Evolutionary conservation across 2,888 invertebrate genomes (phyloP).

Genomic region (Diadegma fenestrale): DNA sequence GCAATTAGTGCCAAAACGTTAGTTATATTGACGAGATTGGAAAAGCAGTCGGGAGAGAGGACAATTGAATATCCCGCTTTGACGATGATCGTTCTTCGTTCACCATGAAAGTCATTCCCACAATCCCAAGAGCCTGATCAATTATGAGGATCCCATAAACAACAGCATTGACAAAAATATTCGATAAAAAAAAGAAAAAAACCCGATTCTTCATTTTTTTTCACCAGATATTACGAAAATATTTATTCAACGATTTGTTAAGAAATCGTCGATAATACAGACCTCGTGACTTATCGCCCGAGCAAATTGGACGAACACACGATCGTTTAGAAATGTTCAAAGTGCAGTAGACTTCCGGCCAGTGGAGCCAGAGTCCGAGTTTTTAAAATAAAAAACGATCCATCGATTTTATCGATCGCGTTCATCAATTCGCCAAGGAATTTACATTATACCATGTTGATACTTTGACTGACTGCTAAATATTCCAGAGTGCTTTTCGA

Average conservation of each 20-base stretch:
- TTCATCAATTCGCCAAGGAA: not conserved
- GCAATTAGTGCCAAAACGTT: slow-evolving; percentile 21
- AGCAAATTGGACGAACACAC: not conserved
- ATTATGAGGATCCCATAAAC: not conserved
- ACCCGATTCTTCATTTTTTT: not conserved
- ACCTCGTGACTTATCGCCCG: not conserved
- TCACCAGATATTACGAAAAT: too few relatives aligned
- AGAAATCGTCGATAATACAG: not conserved
- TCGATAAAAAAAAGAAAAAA: not conserved
- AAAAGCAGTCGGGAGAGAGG: not conserved
- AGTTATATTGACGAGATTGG: slow-evolving; percentile 21
- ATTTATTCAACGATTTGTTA: not conserved
- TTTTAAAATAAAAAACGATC: not conserved
- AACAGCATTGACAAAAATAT: not conserved
- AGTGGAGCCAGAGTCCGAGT: not conserved
- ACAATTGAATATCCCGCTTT: not conserved
- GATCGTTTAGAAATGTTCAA: not conserved
- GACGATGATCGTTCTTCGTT: slow-evolving; percentile 4
- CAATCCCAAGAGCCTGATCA: not conserved
- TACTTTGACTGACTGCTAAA: not conserved
- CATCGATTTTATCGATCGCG: slow-evolving; percentile 22
- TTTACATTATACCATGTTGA: not conserved
- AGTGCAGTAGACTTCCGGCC: not conserved
- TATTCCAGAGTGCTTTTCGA: slow-evolving; percentile 7
- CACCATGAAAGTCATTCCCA: not conserved